Evolutionary conservation across 1,140 invertebrate species (phyloP).

Genomic region (Achroia grisella): DNA sequence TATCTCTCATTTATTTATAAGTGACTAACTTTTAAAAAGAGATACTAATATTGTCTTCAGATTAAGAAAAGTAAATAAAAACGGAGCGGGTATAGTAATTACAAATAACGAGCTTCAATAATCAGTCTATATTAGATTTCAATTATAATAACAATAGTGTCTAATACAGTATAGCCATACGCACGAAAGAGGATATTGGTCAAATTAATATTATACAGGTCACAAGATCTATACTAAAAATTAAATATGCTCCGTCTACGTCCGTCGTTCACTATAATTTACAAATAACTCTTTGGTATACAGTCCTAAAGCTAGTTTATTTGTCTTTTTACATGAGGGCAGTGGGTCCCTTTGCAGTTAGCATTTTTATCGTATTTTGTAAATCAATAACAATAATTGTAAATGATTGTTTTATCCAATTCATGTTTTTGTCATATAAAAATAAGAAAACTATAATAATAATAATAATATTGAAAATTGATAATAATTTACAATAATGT

Average conservation of each 20-base stretch:
- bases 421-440: no score
- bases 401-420: no score
- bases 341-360: conserved; percentile 45
- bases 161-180: conserved; percentile 21
- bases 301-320: conserved; percentile 65
- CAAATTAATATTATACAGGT: conserved; percentile 62
- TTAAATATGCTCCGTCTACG: conserved; percentile 58
- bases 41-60: no score
- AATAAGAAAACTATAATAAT: no score
- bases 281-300: conserved; percentile 71
- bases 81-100: conserved; percentile 2
- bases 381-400: no score
- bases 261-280: conserved; percentile 57
- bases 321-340: conserved; percentile 43
- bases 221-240: conserved; percentile 59
- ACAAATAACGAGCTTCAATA: conserved; percentile 12
- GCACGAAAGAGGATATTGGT: conserved; percentile 48
- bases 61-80: no score
- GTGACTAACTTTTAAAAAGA: no score
- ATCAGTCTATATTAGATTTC: conserved; percentile 24
- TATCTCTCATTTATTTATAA: no score
- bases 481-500: no score
- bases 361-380: no score
- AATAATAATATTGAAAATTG: no score
- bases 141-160: conserved; percentile 15